Conservation (phyloP, 2,888 invertebrate genomes). For the Mechanitis mazaeus region DNA sequence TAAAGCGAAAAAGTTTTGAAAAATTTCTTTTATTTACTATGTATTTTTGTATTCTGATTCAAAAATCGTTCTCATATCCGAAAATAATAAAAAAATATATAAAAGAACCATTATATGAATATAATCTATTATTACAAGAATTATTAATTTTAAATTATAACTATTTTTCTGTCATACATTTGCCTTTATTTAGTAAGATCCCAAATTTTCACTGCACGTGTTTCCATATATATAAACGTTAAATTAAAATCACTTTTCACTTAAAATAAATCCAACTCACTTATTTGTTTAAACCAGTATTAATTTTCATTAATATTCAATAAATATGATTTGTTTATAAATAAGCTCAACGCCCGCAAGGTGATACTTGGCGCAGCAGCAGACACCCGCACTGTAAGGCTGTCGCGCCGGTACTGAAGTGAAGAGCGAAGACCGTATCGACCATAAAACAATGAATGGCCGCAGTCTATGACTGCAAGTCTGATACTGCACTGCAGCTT, state of each 20-base stretch:
- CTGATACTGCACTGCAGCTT: constrained; percentile 73
- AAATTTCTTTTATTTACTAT: no score
- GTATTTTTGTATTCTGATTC: no score
- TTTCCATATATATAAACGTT: constrained; percentile 39
- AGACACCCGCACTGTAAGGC: constrained; percentile 48
- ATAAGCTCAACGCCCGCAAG: constrained; percentile 46
- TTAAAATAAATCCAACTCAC: no score
- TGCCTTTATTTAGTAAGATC: constrained; percentile 33
- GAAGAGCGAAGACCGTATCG: constrained; percentile 28
- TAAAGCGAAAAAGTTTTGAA: no score
- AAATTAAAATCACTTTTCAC: constrained; percentile 22
- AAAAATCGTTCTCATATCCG: constrained; percentile 17
- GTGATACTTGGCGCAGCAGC: not conserved
- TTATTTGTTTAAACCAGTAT: not conserved
- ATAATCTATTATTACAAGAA: no score
- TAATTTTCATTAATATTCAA: constrained; percentile 7
- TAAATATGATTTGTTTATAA: constrained; percentile 50
- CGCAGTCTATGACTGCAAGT: constrained; percentile 69
- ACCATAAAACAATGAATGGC: constrained; percentile 61
- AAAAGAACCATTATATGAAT: no score
- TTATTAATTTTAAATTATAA: no score
- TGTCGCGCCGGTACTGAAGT: constrained; percentile 60
- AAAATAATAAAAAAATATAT: not conserved
- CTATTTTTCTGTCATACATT: no score
- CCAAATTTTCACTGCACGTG: constrained; percentile 42